phyloP scores from a whole-genome alignment of 2,113 vertebrate species.

The Megaleporinus macrocephalus region DNA sequence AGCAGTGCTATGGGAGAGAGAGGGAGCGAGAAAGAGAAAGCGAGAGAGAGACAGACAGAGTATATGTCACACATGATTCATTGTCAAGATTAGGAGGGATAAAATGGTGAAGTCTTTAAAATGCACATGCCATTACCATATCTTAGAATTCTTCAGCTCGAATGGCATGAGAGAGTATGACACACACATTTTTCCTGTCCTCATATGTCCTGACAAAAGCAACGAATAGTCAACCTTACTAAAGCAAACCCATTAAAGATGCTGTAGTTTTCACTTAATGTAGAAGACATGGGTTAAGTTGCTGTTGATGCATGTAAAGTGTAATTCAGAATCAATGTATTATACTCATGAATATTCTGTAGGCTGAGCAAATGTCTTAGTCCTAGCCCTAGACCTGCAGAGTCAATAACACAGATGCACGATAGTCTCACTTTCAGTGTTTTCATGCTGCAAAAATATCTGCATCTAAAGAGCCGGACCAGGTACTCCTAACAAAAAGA shows the following conservation, averaged over 20 bases:
- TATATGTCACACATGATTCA: not conserved
- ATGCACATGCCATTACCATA: conserved; percentile 14
- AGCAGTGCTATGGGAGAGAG: not conserved
- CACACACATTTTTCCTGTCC: not conserved
- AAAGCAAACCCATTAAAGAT: not conserved
- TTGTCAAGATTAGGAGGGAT: conserved; percentile 1
- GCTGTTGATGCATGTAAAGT: too few species aligned
- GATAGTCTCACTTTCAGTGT: too few species aligned
- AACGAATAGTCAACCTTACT: not conserved
- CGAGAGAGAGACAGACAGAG: not conserved
- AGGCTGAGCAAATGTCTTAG: too few species aligned
- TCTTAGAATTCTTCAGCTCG: not conserved
- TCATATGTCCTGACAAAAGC: not conserved
- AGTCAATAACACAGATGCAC: too few species aligned
- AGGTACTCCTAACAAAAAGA: too few species aligned
- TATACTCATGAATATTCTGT: too few species aligned
- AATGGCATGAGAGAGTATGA: not conserved
- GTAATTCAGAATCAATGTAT: too few species aligned
- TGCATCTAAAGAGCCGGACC: too few species aligned
- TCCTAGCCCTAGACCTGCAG: too few species aligned
- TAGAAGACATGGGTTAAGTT: not conserved
- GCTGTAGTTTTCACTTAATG: not conserved
- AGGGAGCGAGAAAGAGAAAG: not conserved
- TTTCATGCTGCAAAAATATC: too few species aligned
- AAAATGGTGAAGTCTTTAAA: conserved; percentile 14